A percentile compares a stretch with the other conserved stretches of the same genome.
Evolutionary conservation across 2,113 vertebrate genomes (phyloP).

Genomic region (Petaurus breviceps): DNA sequence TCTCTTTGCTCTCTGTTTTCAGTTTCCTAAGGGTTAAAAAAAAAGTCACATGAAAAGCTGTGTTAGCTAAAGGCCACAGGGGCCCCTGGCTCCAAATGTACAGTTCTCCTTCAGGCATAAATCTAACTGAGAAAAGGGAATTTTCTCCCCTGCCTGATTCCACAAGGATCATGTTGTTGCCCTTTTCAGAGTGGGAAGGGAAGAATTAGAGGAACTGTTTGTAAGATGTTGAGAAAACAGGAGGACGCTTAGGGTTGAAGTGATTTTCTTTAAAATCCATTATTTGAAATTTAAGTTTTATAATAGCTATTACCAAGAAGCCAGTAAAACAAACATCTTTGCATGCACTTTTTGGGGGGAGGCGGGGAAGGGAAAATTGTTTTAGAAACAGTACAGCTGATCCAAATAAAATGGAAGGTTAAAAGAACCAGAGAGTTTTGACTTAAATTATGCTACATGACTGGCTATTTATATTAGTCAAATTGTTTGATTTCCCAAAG

Average conservation of each 20-base stretch:
- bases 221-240: neutral
- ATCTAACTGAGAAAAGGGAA: neutral
- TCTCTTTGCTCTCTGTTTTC: neutral
- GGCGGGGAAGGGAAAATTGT: neutral
- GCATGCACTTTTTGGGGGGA: neutral
- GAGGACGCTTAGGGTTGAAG: neutral
- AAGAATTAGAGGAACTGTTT: neutral
- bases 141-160: neutral
- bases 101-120: neutral
- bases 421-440: neutral
- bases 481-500: neutral
- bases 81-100: neutral
- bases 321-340: neutral
- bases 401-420: neutral
- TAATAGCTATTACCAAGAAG: neutral
- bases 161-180: neutral
- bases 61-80: neutral
- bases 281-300: neutral
- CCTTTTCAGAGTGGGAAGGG: neutral
- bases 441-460: slow-evolving; percentile 15
- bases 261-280: slow-evolving; percentile 3
- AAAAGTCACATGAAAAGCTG: neutral
- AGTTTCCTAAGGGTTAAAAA: slow-evolving; percentile 3
- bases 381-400: slow-evolving; percentile 9
- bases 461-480: neutral